A percentile compares a stretch with the other conserved stretches of the same genome.
These are phyloP conservation scores for Drosophila ambigua DNA, from an alignment of 1,140 invertebrate genomes.

Conservation along the genomic window DNA sequence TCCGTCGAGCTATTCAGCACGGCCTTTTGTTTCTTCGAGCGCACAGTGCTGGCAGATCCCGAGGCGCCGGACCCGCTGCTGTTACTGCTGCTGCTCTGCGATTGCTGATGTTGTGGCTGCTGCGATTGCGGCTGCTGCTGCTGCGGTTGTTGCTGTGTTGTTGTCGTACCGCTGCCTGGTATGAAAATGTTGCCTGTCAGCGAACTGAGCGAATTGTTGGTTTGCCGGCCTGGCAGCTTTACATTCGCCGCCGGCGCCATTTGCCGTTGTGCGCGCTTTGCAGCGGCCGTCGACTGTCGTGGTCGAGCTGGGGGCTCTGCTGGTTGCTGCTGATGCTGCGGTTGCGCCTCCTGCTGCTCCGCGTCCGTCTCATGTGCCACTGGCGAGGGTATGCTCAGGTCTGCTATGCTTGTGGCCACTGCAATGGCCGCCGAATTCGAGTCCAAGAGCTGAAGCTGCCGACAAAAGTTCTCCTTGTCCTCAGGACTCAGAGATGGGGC, in stretches of 20 bases:
- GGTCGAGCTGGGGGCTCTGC: slow-evolving; percentile 21
- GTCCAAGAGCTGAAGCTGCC: slow-evolving; percentile 69
- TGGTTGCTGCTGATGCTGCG: slow-evolving; percentile 25
- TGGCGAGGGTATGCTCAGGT: slow-evolving; percentile 68
- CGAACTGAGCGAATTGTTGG: slow-evolving; percentile 93
- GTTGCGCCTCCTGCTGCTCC: slow-evolving; percentile 37
- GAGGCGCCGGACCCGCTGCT: slow-evolving; percentile 9
- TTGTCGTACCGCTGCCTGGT: slow-evolving; percentile 71
- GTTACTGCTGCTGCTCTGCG: slow-evolving; percentile 40
- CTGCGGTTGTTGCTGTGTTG: slow-evolving; percentile 16
- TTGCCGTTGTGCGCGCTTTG: slow-evolving; percentile 30
- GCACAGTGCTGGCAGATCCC: slow-evolving; percentile 36
- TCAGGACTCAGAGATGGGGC: slow-evolving; percentile 72
- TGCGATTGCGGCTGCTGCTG: slow-evolving; percentile 32
- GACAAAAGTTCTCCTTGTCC: slow-evolving; percentile 82
- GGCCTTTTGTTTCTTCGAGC: slow-evolving; percentile 65
- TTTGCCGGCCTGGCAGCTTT: slow-evolving; percentile 89
- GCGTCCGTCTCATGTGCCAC: slow-evolving; percentile 57
- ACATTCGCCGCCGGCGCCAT: slow-evolving; percentile 84
- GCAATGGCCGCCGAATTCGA: slow-evolving; percentile 73
- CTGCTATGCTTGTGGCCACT: slow-evolving; percentile 71
- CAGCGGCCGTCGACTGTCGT: slow-evolving; percentile 24
- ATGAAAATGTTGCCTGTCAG: slow-evolving; percentile 93
- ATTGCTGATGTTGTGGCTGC: slow-evolving; percentile 30
- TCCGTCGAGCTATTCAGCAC: slow-evolving; percentile 28